Percentiles rank a stretch among this genome's conserved stretches.
Evolutionary conservation across 2,113 vertebrate genomes (phyloP).

Genomic region (Montifringilla adamsi): DNA sequence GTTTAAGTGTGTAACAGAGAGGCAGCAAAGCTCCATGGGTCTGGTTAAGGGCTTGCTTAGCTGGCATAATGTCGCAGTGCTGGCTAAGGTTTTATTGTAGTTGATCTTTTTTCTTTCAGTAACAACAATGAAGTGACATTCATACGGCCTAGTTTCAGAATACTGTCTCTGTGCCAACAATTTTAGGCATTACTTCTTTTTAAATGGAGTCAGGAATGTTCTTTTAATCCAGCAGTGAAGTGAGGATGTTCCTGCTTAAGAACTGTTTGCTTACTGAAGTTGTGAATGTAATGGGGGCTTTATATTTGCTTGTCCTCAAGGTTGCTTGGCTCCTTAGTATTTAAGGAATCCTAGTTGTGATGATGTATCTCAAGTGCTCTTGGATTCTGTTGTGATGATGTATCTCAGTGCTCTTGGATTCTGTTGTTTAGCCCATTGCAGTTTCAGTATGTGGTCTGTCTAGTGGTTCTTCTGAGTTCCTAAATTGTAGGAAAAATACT

Average conservation of each 20-base stretch:
- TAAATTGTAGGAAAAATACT: neutral
- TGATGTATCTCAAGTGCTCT: neutral
- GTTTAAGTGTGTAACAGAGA: neutral
- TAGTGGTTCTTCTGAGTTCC: neutral
- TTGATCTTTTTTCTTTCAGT: constrained; percentile 76
- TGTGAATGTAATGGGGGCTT: neutral
- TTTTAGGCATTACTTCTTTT: constrained; percentile 73
- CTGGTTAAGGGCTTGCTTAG: constrained; percentile 67
- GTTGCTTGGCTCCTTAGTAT: neutral
- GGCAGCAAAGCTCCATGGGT: constrained; percentile 8
- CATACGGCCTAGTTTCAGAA: constrained; percentile 78
- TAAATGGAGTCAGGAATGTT: constrained; percentile 67
- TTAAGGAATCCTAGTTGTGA: neutral
- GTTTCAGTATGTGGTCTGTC: neutral
- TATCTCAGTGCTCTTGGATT: neutral
- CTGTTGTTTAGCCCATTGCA: neutral
- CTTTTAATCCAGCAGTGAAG: constrained; percentile 63
- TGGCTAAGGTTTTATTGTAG: constrained; percentile 74
- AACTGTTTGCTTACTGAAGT: constrained; percentile 19
- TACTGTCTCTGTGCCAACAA: constrained; percentile 67
- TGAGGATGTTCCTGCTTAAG: constrained; percentile 39
- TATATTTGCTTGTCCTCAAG: neutral
- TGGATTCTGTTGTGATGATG: neutral
- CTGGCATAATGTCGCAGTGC: constrained; percentile 67
- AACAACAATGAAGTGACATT: constrained; percentile 82